These are phyloP conservation scores for Characodon lateralis DNA, from an alignment of 2,797 vertebrate species.

Conservation along the genomic window DNA sequence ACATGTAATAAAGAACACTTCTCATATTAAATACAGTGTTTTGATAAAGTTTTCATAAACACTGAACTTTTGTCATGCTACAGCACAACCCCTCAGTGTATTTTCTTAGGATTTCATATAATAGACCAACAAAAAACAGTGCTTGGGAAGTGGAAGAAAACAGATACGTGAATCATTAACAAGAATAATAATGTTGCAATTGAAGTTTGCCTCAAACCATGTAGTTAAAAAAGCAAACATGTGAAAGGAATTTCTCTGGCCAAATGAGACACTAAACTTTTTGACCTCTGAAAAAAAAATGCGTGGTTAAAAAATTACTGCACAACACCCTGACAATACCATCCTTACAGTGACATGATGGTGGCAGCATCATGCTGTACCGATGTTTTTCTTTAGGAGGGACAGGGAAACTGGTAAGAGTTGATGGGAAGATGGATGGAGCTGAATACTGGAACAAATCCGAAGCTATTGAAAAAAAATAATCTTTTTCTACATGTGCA, in stretches of 20 bases:
- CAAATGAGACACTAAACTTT: background rate
- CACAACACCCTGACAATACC: background rate
- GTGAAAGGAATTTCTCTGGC: background rate
- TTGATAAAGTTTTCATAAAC: too few species aligned
- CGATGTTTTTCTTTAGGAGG: background rate
- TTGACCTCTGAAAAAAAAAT: background rate
- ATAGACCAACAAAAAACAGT: background rate
- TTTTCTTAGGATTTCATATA: too few species aligned
- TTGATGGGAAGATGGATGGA: too few species aligned
- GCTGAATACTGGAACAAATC: background rate
- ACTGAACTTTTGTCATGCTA: too few species aligned
- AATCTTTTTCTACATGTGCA: too few species aligned
- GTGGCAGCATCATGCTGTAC: background rate
- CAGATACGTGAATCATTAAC: background rate
- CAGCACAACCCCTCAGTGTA: too few species aligned
- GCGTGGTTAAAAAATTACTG: background rate
- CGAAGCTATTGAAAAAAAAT: background rate
- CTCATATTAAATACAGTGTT: background rate
- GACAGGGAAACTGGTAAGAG: too few species aligned
- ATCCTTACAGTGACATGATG: background rate
- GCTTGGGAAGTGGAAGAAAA: background rate
- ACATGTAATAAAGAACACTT: background rate
- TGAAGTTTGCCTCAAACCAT: background rate
- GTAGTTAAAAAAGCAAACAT: background rate
- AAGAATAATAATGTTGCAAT: background rate